Conservation (phyloP, 30 jellyfish, hydroid and myxozoan genomes). For the Hydractinia symbiolongicarpus region DNA sequence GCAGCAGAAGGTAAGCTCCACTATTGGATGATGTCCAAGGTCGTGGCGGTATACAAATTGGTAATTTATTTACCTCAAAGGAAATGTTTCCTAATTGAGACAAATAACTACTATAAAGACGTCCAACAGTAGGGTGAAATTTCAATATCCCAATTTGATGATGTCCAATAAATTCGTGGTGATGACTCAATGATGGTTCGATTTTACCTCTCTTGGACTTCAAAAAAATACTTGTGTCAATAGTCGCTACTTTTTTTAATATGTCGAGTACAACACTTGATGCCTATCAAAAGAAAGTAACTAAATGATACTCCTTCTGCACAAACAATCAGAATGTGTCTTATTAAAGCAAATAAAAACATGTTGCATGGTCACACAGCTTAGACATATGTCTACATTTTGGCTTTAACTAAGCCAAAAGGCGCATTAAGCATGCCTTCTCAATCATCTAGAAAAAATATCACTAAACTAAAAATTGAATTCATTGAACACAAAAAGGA, state of each 20-base stretch:
- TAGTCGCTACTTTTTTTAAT: slow-evolving; percentile 51
- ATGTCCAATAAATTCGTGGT: slow-evolving; percentile 50
- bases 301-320: background rate
- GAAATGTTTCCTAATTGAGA: slow-evolving; percentile 70
- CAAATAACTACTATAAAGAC: slow-evolving; percentile 54
- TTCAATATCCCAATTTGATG: slow-evolving; percentile 68
- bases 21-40: slow-evolving; percentile 81
- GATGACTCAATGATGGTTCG: slow-evolving; percentile 60
- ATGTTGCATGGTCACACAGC: too few species aligned
- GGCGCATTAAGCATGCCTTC: too few species aligned
- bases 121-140: slow-evolving; percentile 69
- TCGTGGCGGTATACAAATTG: slow-evolving; percentile 88
- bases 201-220: slow-evolving; percentile 25
- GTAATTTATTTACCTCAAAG: slow-evolving; percentile 71
- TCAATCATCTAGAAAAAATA: too few species aligned
- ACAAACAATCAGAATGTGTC: too few species aligned
- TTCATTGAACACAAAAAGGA: too few species aligned
- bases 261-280: slow-evolving; percentile 80
- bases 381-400: too few species aligned
- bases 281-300: slow-evolving; percentile 28
- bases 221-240: slow-evolving; percentile 39
- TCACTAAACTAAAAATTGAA: too few species aligned
- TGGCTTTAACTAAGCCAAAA: too few species aligned
- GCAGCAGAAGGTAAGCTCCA: slow-evolving; percentile 84
- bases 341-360: too few species aligned